Evolutionary conservation across 2,888 invertebrate genomes (phyloP).

Genomic region (Eupeodes latifasciatus): DNA sequence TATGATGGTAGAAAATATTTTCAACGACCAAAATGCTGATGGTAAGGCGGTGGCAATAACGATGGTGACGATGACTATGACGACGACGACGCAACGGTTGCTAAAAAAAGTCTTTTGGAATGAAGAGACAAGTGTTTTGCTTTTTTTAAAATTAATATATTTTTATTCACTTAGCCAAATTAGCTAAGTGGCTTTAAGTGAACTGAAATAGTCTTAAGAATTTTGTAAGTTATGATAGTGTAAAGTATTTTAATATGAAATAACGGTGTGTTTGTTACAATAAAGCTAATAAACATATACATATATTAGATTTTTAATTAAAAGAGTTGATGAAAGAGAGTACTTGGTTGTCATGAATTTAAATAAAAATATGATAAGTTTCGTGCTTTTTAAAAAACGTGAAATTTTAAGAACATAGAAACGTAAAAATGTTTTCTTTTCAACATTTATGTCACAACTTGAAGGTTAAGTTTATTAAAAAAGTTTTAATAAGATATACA

Average conservation of each 20-base stretch:
- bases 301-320: neutral
- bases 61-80: neutral
- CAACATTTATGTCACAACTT: no score
- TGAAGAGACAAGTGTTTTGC: slow-evolving; percentile 28
- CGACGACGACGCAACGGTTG: neutral
- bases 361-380: neutral
- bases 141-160: slow-evolving; percentile 42
- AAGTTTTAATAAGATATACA: no score
- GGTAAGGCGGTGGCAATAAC: neutral
- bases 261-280: neutral
- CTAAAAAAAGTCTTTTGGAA: neutral
- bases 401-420: no score
- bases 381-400: no score
- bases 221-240: neutral
- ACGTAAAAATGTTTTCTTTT: no score
- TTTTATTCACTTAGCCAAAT: slow-evolving; percentile 45
- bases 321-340: neutral
- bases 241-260: neutral
- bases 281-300: neutral
- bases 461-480: no score
- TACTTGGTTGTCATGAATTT: neutral
- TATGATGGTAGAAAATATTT: slow-evolving; percentile 25
- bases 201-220: slow-evolving; percentile 38
- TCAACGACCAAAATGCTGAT: no score
- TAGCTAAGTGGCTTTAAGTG: slow-evolving; percentile 50